These are phyloP conservation scores for Limnephilus auricula DNA, from an alignment of 2,888 invertebrate species.

Conservation along the genomic window DNA sequence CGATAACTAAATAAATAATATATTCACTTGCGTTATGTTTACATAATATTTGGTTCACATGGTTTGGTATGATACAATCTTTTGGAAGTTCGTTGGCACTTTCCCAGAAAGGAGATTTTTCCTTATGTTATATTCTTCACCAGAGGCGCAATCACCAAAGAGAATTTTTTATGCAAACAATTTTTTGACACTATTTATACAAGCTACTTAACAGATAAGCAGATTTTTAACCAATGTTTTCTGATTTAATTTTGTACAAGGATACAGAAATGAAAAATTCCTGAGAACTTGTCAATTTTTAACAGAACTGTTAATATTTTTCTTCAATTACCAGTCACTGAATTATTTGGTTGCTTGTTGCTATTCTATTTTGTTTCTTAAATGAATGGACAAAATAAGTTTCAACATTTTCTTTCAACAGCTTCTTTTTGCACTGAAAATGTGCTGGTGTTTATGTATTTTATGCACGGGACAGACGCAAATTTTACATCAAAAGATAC, in stretches of 20 bases:
- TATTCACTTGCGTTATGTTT: neutral
- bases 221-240: neutral
- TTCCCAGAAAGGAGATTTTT: neutral
- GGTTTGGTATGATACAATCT: conserved; percentile 8
- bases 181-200: neutral
- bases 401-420: neutral
- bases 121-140: neutral
- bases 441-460: neutral
- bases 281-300: neutral
- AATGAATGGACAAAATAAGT: neutral
- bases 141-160: neutral
- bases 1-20: conserved; percentile 28
- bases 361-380: neutral
- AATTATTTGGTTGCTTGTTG: neutral
- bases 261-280: neutral
- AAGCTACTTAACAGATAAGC: neutral
- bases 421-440: neutral
- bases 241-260: neutral
- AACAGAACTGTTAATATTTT: too few relatives aligned
- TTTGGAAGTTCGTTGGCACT: neutral
- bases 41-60: neutral
- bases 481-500: too few relatives aligned
- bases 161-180: neutral
- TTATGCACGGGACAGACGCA: too few relatives aligned
- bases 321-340: too few relatives aligned